Conservation (phyloP, 2,113 vertebrate species). For the Pachypanchax playfairii region DNA sequence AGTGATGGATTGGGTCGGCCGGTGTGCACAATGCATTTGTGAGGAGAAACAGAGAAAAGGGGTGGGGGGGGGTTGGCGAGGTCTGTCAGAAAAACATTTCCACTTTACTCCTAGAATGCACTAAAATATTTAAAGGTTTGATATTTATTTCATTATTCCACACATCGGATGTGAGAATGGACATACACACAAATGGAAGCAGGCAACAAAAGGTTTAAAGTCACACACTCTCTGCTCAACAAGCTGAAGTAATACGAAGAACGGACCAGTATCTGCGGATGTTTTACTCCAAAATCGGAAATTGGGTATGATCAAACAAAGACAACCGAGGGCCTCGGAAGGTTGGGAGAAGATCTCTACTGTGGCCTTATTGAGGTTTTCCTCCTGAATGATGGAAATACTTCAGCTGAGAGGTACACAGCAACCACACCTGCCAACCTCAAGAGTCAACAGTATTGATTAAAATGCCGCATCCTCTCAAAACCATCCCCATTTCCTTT, state of each 20-base stretch:
- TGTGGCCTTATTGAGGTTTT: constrained; percentile 27
- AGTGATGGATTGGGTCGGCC: constrained; percentile 79
- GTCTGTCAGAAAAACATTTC: constrained; percentile 79
- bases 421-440: constrained; percentile 72
- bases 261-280: not conserved
- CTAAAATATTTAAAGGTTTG: constrained; percentile 76
- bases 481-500: constrained; percentile 79
- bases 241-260: constrained; percentile 29
- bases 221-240: constrained; percentile 5
- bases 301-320: constrained; percentile 50
- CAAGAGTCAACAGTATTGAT: constrained; percentile 70
- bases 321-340: constrained; percentile 30
- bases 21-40: constrained; percentile 80
- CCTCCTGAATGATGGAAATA: constrained; percentile 61
- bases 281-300: constrained; percentile 5
- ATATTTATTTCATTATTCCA: constrained; percentile 77
- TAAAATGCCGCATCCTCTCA: constrained; percentile 72
- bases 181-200: constrained; percentile 52
- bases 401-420: constrained; percentile 44
- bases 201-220: constrained; percentile 64
- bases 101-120: constrained; percentile 78
- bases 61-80: constrained; percentile 12
- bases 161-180: constrained; percentile 68
- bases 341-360: constrained; percentile 39
- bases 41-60: constrained; percentile 37